Evolutionary conservation across 2,113 vertebrate species (phyloP), one percentile per base, ranked within the genome.

Genomic region (Mormyrus iriodes): DNA sequence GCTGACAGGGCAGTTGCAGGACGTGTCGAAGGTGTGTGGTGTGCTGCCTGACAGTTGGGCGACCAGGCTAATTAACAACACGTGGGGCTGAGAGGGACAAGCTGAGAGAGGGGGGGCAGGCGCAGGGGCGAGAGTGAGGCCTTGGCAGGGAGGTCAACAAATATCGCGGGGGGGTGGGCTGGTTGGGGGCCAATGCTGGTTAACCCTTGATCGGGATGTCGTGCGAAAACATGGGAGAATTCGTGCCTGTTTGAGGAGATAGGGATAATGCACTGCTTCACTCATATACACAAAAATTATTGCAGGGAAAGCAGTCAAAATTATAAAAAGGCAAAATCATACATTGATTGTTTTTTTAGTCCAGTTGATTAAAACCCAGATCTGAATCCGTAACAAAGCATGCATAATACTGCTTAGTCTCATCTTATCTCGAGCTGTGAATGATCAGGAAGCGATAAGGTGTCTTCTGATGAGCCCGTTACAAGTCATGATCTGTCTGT

Each of bases 61-160:
- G 39, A 61, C 53, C 35, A n/a, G 86, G 94, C 94, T 97, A 96
- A 96, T 97, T 96, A 96, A 94, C 93, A 95, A 95, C 96, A 97
- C 95, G 95, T 96, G 95, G 95, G 93, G 94, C 92, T 94, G 94
- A 93, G 94, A 94, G 88, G 13, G 88, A 90, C 94, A 94, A 93
- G 93, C 93, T 93, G 90, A 94, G 92, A 90, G 93, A 91, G 88
- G 90, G 93, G 91, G 88, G 90, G 85, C 42, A 9, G 91, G 94
- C 0, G 90, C 90, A 91, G 5, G 21, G 49, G 13, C 10, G 52
- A 76, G 85, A 61, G 48, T 31, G 65, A 79, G 35, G 79, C 83
- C 27, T 90, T 55, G 53, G 39, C 76, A 58, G 82, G 24, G 52
- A 84, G 73, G 88, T 85, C 82, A 85, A 44, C 39, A 85, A 61